phyloP scores from a whole-genome alignment of 1,140 invertebrate genomes.

The Drosophila chauvacae region DNA sequence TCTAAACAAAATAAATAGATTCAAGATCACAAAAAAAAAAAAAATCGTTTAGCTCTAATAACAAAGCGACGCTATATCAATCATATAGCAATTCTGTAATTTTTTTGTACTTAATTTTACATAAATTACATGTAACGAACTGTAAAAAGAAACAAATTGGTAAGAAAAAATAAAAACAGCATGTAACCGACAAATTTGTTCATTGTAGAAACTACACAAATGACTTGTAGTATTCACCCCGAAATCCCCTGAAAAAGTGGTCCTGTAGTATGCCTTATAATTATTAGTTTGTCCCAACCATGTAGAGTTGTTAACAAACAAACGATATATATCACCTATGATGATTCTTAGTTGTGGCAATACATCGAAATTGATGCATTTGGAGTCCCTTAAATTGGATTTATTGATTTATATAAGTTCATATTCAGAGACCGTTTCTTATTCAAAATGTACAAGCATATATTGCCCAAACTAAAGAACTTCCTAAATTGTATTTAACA shows the following conservation, averaged over 20 bases:
- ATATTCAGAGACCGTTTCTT: background rate
- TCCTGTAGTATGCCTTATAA: conserved; percentile 35
- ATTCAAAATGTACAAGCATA: background rate
- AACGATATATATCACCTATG: background rate
- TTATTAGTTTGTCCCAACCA: conserved; percentile 21
- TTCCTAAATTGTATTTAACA: conserved; percentile 65
- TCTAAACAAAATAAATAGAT: conserved; percentile 56
- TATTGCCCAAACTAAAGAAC: conserved; percentile 2
- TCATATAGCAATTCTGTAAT: conserved; percentile 76
- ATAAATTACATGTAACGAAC: conserved; percentile 82
- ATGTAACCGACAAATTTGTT: conserved; percentile 63
- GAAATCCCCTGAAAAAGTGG: conserved; percentile 3
- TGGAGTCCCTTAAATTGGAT: background rate
- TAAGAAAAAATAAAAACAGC: conserved; percentile 63
- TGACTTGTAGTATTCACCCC: conserved; percentile 57
- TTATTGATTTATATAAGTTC: background rate
- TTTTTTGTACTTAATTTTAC: conserved; percentile 80
- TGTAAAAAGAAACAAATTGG: conserved; percentile 75
- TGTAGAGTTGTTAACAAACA: conserved; percentile 31
- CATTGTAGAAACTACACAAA: conserved; percentile 64
- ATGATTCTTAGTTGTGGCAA: conserved; percentile 7
- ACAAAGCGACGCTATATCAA: conserved; percentile 73
- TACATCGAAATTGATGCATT: background rate
- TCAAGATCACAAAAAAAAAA: conserved; percentile 44
- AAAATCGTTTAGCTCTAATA: conserved; percentile 78